Conservation (phyloP, 2,113 vertebrate species). For the Corydoras sp. region DNA sequence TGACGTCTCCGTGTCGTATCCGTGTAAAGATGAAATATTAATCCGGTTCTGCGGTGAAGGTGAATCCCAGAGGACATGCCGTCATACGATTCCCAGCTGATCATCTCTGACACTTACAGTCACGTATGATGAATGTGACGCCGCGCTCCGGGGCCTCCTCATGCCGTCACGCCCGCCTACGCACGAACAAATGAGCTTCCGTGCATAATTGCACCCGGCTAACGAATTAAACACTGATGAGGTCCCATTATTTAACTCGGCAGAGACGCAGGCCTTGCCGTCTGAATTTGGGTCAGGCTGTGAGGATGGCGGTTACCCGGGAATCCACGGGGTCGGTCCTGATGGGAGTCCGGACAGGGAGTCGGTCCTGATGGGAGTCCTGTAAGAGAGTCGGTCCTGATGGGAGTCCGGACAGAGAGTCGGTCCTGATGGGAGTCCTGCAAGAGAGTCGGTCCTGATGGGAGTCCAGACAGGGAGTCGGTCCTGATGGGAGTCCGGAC, state of each 20-base stretch:
- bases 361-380: too few species aligned
- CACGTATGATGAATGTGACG: conserved; percentile 40
- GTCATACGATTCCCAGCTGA: conserved; percentile 27
- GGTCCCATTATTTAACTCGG: conserved; percentile 43
- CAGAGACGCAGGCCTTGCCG: background rate
- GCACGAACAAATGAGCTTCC: conserved; percentile 37
- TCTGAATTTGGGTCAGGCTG: background rate
- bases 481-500: too few species aligned
- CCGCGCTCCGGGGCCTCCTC: conserved; percentile 23
- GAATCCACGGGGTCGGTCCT: conserved; percentile 9
- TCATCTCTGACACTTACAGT: conserved; percentile 44
- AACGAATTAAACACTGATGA: conserved; percentile 51
- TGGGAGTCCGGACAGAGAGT: too few species aligned
- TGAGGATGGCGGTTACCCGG: conserved; percentile 5
- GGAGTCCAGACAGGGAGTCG: conserved; percentile 37
- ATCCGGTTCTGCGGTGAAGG: conserved; percentile 10
- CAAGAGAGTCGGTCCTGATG: conserved; percentile 9
- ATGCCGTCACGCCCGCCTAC: conserved; percentile 25
- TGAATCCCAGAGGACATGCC: conserved; percentile 31
- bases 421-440: too few species aligned
- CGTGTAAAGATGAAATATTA: too few species aligned
- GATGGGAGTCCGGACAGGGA: conserved; percentile 33
- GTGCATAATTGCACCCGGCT: conserved; percentile 41
- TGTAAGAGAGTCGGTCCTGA: too few species aligned
- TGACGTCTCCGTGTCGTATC: too few species aligned